Evolutionary conservation across 2,113 vertebrate genomes (phyloP).

Genomic region (Haemorhous mexicanus): DNA sequence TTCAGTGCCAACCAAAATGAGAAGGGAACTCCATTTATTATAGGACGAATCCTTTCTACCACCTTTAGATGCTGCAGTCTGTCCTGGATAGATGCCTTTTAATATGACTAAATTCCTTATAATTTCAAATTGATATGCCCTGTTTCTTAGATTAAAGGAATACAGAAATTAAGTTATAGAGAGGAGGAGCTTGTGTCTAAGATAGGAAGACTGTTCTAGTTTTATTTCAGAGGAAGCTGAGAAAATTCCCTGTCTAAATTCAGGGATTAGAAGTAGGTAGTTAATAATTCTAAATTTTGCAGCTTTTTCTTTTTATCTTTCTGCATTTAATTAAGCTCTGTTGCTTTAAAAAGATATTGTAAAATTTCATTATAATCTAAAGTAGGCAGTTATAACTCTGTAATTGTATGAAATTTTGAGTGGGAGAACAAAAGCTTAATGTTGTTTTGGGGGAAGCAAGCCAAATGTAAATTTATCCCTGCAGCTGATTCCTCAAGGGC

Average conservation of each 20-base stretch:
- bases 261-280: neutral
- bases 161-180: neutral
- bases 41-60: neutral
- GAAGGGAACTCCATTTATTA: neutral
- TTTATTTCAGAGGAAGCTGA: neutral
- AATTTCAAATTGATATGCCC: neutral
- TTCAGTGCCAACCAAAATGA: neutral
- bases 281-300: neutral
- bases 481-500: conserved; percentile 57
- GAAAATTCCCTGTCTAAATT: neutral
- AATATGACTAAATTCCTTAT: neutral
- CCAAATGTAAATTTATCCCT: conserved; percentile 54
- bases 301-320: neutral
- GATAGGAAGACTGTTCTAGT: neutral
- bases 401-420: neutral
- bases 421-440: conserved; percentile 37
- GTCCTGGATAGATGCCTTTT: neutral
- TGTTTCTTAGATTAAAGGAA: neutral
- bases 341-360: neutral
- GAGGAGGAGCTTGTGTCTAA: neutral
- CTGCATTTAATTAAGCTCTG: neutral
- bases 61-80: neutral
- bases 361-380: neutral
- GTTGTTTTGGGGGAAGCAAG: conserved; percentile 43
- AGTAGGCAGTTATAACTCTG: neutral